Evolutionary conservation across 2,888 invertebrate genomes (phyloP).

Genomic region (Heliothis peltigera): DNA sequence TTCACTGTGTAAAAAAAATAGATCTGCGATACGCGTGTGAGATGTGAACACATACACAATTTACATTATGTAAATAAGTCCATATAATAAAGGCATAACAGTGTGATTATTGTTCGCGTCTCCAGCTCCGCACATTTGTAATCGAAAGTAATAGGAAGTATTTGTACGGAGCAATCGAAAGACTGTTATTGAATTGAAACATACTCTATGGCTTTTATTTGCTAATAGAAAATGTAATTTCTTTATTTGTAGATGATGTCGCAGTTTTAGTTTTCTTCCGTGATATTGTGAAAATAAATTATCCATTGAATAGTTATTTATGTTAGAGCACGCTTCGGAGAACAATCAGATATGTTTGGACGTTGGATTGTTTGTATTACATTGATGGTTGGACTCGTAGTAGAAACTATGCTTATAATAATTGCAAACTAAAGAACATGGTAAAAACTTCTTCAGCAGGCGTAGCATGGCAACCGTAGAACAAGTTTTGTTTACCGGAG

Average conservation of each 20-base stretch:
- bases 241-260: constrained; percentile 5
- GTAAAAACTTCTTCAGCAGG: too few species aligned
- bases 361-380: too few species aligned
- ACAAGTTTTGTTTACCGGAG: too few species aligned
- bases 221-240: neutral
- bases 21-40: constrained; percentile 22
- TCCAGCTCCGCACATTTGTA: constrained; percentile 14
- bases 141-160: constrained; percentile 8
- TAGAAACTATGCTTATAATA: too few species aligned
- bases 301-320: neutral
- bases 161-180: constrained; percentile 13
- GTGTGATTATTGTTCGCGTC: constrained; percentile 21
- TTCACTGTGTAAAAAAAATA: constrained; percentile 18
- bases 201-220: constrained; percentile 23
- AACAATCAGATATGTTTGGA: too few species aligned
- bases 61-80: constrained; percentile 53
- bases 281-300: neutral
- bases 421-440: too few species aligned
- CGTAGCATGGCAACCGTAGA: too few species aligned
- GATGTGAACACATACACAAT: constrained; percentile 38
- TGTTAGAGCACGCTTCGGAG: neutral
- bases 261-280: neutral
- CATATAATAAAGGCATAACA: constrained; percentile 40
- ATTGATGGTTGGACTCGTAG: too few species aligned
- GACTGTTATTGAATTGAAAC: constrained; percentile 14